phyloP scores from a whole-genome alignment of 1,140 invertebrate genomes.

The Elymnias hypermnestra region DNA sequence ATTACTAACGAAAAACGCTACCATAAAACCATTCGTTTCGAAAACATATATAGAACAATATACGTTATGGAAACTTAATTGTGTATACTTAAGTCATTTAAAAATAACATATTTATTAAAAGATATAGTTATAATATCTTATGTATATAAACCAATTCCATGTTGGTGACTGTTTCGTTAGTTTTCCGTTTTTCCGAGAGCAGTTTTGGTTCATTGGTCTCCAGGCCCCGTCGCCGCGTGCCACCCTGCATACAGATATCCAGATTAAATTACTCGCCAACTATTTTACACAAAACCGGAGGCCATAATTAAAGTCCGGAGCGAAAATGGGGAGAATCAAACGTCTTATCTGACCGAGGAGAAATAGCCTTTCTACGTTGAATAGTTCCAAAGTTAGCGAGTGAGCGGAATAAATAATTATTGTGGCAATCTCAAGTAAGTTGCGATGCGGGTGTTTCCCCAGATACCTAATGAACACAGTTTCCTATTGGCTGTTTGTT shows the following conservation, averaged over 20 bases:
- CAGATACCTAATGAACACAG: slow-evolving; percentile 54
- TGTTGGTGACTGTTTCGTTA: too few species aligned
- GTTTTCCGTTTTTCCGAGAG: slow-evolving; percentile 12
- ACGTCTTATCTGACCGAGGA: slow-evolving; percentile 72
- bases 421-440: slow-evolving; percentile 63
- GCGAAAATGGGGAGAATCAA: slow-evolving; percentile 70
- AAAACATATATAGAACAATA: too few species aligned
- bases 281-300: slow-evolving; percentile 74
- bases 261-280: slow-evolving; percentile 70
- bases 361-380: slow-evolving; percentile 69
- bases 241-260: slow-evolving; percentile 65
- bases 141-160: too few species aligned
- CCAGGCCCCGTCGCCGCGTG: slow-evolving; percentile 30
- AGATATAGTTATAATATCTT: too few species aligned
- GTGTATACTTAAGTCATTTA: too few species aligned
- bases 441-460: slow-evolving; percentile 35
- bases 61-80: too few species aligned
- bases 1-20: too few species aligned
- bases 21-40: too few species aligned
- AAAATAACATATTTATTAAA: too few species aligned
- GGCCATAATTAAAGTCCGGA: slow-evolving; percentile 71
- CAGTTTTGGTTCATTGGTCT: slow-evolving; percentile 26
- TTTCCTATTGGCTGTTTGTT: slow-evolving; percentile 40
- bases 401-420: slow-evolving; percentile 75
- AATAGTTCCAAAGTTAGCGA: slow-evolving; percentile 65